A percentile compares a stretch with the other conserved stretches of the same genome.
Conservation (phyloP, 2,888 invertebrate genomes). For the Philereme vetulata region DNA sequence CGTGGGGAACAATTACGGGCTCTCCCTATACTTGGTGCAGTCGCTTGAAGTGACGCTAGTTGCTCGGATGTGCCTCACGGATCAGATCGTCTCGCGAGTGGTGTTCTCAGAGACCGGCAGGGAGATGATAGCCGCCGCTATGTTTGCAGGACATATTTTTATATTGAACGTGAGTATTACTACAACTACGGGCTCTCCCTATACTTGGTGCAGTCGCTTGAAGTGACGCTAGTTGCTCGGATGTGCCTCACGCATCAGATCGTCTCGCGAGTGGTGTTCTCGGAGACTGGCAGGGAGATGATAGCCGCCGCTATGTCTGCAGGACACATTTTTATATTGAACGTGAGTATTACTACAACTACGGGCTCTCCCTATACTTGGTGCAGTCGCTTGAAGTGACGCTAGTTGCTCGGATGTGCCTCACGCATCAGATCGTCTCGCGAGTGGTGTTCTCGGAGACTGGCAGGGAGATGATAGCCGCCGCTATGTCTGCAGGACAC, state of each 20-base stretch:
- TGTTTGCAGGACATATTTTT: slow-evolving; percentile 75
- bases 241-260: slow-evolving; percentile 73
- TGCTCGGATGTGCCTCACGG: slow-evolving; percentile 61
- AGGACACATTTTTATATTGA: slow-evolving; percentile 71
- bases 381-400: slow-evolving; percentile 36
- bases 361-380: slow-evolving; percentile 59
- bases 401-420: slow-evolving; percentile 50
- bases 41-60: slow-evolving; percentile 41
- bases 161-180: slow-evolving; percentile 58
- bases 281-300: slow-evolving; percentile 61
- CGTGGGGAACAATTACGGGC: slow-evolving; percentile 60
- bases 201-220: slow-evolving; percentile 36
- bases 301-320: slow-evolving; percentile 72
- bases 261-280: slow-evolving; percentile 66
- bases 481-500: slow-evolving; percentile 75
- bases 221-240: slow-evolving; percentile 40
- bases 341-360: slow-evolving; percentile 58
- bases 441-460: slow-evolving; percentile 62
- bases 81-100: slow-evolving; percentile 69
- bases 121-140: slow-evolving; percentile 66
- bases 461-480: slow-evolving; percentile 64
- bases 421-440: slow-evolving; percentile 74
- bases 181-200: slow-evolving; percentile 65
- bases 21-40: slow-evolving; percentile 48
- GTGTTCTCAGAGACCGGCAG: slow-evolving; percentile 65